These are phyloP conservation scores for Nansenia antarctica DNA, from an alignment of 2,113 vertebrate species.

Conservation along the genomic window DNA sequence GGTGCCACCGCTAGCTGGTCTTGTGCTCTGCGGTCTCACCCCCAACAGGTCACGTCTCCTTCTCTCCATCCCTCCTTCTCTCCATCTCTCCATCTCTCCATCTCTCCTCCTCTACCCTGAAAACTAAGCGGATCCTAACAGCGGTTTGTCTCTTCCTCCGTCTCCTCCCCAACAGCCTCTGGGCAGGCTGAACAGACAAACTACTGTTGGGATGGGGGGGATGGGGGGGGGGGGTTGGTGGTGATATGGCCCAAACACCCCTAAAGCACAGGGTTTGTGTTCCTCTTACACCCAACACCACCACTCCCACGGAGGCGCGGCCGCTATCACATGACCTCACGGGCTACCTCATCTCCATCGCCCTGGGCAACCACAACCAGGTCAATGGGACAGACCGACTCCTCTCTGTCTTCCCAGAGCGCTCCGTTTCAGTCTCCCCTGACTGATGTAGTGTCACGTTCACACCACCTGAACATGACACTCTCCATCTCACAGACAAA, in stretches of 20 bases:
- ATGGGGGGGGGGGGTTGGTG: background rate
- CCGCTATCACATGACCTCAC: slow-evolving; percentile 47
- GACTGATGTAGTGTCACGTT: too few species aligned
- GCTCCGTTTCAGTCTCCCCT: background rate
- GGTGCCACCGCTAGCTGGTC: too few species aligned
- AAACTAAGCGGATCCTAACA: too few species aligned
- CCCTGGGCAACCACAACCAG: slow-evolving; percentile 49
- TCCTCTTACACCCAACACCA: slow-evolving; percentile 44
- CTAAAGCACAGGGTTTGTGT: slow-evolving; percentile 19
- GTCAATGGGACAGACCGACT: slow-evolving; percentile 22
- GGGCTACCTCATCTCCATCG: slow-evolving; percentile 25
- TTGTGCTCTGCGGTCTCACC: too few species aligned
- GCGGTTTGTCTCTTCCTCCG: slow-evolving; percentile 4
- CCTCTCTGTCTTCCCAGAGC: background rate
- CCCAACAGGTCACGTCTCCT: slow-evolving; percentile 25
- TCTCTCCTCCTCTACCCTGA: background rate
- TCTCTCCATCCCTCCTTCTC: background rate
- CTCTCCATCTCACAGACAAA: too few species aligned
- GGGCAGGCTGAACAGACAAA: slow-evolving; percentile 37
- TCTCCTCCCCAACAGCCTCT: slow-evolving; percentile 20
- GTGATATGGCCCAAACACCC: background rate
- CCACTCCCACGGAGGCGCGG: slow-evolving; percentile 17
- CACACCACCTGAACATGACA: too few species aligned
- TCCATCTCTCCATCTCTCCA: background rate
- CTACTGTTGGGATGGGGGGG: slow-evolving; percentile 20